Conservation (phyloP, 2,113 vertebrate genomes). For the Ia io region DNA sequence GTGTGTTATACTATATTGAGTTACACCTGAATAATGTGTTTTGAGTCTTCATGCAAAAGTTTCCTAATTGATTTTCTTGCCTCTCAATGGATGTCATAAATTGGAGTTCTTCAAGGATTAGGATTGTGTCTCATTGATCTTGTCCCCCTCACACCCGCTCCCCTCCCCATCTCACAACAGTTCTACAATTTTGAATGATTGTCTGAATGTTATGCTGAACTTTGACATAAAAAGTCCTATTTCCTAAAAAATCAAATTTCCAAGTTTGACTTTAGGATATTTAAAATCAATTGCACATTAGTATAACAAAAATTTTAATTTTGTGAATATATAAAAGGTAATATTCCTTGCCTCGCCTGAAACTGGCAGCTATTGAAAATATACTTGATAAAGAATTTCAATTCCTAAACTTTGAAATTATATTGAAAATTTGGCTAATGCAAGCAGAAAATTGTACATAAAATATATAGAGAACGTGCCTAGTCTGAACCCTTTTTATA, state of each 20-base stretch:
- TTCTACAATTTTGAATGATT: background rate
- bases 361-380: slow-evolving; percentile 13
- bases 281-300: background rate
- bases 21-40: background rate
- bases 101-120: background rate
- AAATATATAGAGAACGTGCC: background rate
- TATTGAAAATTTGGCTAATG: slow-evolving; percentile 25
- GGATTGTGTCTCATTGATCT: background rate
- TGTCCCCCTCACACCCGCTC: background rate
- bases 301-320: background rate
- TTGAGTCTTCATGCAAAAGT: background rate
- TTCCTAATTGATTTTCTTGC: background rate
- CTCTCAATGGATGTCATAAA: background rate
- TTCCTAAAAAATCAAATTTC: background rate
- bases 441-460: slow-evolving; percentile 18
- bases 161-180: background rate
- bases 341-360: background rate
- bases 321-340: background rate
- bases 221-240: background rate
- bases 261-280: slow-evolving; percentile 34
- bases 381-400: slow-evolving; percentile 32
- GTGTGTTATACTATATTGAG: background rate
- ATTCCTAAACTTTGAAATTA: slow-evolving; percentile 6
- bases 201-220: background rate
- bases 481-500: background rate